Evolutionary conservation across 2,113 vertebrate species (phyloP).

Genomic region (Xerus inauris): DNA sequence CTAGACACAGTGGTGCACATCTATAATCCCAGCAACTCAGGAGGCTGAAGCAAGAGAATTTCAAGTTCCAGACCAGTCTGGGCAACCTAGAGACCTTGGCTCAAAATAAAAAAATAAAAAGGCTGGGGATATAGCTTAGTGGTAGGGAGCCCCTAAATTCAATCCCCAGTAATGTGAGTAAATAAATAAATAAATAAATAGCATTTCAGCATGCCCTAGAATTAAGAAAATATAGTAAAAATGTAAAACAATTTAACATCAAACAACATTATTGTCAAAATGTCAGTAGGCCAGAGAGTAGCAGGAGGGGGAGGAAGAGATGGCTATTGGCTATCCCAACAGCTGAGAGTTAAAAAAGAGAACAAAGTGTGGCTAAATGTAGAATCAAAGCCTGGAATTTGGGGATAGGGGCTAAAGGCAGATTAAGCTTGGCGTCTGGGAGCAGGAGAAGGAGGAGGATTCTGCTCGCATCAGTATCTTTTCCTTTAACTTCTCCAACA

Average conservation of each 20-base stretch:
- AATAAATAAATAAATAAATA: slow-evolving; percentile 7
- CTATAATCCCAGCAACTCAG: not conserved
- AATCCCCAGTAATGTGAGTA: not conserved
- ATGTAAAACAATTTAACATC: slow-evolving; percentile 31
- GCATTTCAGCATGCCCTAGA: not conserved
- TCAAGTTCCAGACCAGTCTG: not conserved
- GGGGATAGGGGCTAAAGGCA: not conserved
- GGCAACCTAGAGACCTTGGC: not conserved
- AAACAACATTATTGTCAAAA: slow-evolving; percentile 17
- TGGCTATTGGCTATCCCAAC: not conserved
- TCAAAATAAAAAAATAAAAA: not conserved
- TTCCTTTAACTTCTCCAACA: not conserved
- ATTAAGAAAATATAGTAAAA: slow-evolving; percentile 23
- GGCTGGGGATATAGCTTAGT: not conserved
- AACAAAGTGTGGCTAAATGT: not conserved
- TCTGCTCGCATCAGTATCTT: too few relatives aligned
- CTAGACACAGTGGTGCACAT: not conserved
- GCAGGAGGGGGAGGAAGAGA: not conserved
- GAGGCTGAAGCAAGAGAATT: too few relatives aligned
- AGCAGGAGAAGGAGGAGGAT: not conserved
- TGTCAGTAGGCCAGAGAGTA: not conserved
- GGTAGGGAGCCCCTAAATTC: not conserved
- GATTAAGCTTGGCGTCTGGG: not conserved
- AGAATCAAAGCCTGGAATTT: not conserved
- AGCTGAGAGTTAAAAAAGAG: slow-evolving; percentile 11